Conservation (phyloP, 1,140 invertebrate genomes). For the Aphidius ervi region DNA sequence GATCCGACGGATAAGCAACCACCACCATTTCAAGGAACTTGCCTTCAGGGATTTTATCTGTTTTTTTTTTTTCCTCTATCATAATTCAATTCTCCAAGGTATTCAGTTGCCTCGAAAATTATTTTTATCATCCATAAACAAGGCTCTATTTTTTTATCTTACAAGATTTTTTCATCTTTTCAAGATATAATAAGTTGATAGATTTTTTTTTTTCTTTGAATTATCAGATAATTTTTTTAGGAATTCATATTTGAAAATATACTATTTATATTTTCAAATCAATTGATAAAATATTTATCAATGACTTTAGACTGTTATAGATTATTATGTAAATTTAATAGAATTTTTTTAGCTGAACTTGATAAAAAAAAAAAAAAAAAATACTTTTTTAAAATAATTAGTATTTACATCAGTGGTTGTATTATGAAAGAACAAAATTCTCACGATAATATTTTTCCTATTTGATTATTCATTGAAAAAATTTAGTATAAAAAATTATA, state of each 20-base stretch:
- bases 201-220: slow-evolving; percentile 14
- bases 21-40: slow-evolving; percentile 16
- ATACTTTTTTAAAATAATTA: too few species aligned
- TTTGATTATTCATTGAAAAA: too few species aligned
- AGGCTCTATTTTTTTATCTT: not conserved
- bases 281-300: too few species aligned
- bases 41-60: not conserved
- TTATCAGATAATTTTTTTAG: slow-evolving; percentile 1
- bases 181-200: not conserved
- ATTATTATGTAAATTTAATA: too few species aligned
- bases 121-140: slow-evolving; percentile 18
- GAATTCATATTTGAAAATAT: not conserved
- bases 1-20: slow-evolving; percentile 42
- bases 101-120: slow-evolving; percentile 21
- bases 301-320: too few species aligned
- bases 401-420: too few species aligned
- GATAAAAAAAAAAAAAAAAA: too few species aligned
- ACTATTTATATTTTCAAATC: too few species aligned
- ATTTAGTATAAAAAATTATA: too few species aligned
- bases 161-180: not conserved
- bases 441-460: too few species aligned
- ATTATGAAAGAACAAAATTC: too few species aligned
- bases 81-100: slow-evolving; percentile 23
- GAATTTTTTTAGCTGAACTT: too few species aligned
- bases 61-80: slow-evolving; percentile 2